A percentile compares a stretch with the other conserved stretches of the same genome.
Evolutionary conservation across 2,888 invertebrate species (phyloP).

Genomic region (Cheilosia pagana): DNA sequence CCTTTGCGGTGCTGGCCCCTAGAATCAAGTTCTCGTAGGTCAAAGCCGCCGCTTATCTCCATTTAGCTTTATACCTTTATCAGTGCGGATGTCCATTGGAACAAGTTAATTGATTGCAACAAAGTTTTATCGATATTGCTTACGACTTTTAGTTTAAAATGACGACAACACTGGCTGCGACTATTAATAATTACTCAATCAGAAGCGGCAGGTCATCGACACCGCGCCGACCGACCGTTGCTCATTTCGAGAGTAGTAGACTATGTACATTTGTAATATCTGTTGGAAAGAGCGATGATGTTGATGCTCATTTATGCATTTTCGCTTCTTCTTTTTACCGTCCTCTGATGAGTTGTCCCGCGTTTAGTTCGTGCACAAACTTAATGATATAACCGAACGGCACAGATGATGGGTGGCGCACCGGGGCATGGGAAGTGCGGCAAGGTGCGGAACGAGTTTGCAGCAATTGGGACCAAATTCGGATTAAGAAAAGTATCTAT

Average conservation of each 20-base stretch:
- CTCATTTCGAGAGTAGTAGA: slow-evolving; percentile 39
- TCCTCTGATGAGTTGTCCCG: slow-evolving; percentile 2
- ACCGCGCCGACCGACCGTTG: slow-evolving; percentile 24
- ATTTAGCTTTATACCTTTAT: neutral
- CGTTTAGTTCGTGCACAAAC: slow-evolving; percentile 61
- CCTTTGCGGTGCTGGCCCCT: slow-evolving; percentile 15
- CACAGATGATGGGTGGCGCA: slow-evolving; percentile 41
- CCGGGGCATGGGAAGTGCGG: neutral
- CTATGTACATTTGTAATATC: slow-evolving; percentile 27
- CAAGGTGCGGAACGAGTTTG: slow-evolving; percentile 40
- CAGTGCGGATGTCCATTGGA: neutral
- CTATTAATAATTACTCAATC: slow-evolving; percentile 75
- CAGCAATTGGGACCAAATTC: slow-evolving; percentile 47
- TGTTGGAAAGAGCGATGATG: slow-evolving; percentile 25
- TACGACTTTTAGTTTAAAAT: neutral
- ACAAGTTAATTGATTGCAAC: slow-evolving; percentile 43
- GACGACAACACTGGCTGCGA: slow-evolving; percentile 25
- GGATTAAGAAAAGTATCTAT: slow-evolving; percentile 33
- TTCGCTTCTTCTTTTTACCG: slow-evolving; percentile 22
- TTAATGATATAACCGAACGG: slow-evolving; percentile 66
- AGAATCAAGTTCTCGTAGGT: slow-evolving; percentile 56
- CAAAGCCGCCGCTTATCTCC: slow-evolving; percentile 46
- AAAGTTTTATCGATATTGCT: slow-evolving; percentile 14
- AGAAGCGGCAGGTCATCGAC: slow-evolving; percentile 66
- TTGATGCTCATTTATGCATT: slow-evolving; percentile 22